phyloP scores from a whole-genome alignment of 2,113 vertebrate species.

The Thamnophis sirtalis region DNA sequence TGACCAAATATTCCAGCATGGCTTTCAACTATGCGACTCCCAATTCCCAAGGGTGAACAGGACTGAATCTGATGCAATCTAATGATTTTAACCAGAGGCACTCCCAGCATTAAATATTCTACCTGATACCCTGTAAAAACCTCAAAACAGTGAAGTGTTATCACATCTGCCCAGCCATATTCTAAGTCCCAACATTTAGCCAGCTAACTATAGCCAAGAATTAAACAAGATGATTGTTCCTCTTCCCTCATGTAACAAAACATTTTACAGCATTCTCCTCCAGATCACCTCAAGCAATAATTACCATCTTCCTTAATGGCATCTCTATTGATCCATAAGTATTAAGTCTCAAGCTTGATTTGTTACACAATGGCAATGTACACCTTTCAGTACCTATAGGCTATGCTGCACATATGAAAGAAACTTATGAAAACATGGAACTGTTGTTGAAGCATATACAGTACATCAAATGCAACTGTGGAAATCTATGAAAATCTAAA shows the following conservation, averaged over 20 bases:
- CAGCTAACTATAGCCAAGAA: not conserved
- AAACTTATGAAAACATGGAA: not conserved
- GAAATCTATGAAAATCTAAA: not conserved
- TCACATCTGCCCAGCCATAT: not conserved
- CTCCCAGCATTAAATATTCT: not conserved
- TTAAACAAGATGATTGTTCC: not conserved
- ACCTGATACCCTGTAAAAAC: not conserved
- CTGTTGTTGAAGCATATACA: not conserved
- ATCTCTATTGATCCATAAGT: not conserved
- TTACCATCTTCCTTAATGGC: not conserved
- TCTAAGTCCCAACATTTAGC: not conserved
- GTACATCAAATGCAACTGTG: not conserved
- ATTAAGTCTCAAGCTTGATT: not conserved
- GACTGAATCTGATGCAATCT: not conserved
- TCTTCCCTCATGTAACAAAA: not conserved
- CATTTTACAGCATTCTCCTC: not conserved
- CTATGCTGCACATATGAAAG: not conserved
- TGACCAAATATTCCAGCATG: not conserved
- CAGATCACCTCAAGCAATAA: not conserved
- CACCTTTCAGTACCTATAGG: not conserved
- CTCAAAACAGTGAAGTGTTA: not conserved
- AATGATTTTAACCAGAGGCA: not conserved
- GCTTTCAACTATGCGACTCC: not conserved
- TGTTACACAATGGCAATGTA: not conserved
- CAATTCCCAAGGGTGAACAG: not conserved